Evolutionary conservation across 2,113 vertebrate species (phyloP).

Genomic region (Forbesichthys agassizii): DNA sequence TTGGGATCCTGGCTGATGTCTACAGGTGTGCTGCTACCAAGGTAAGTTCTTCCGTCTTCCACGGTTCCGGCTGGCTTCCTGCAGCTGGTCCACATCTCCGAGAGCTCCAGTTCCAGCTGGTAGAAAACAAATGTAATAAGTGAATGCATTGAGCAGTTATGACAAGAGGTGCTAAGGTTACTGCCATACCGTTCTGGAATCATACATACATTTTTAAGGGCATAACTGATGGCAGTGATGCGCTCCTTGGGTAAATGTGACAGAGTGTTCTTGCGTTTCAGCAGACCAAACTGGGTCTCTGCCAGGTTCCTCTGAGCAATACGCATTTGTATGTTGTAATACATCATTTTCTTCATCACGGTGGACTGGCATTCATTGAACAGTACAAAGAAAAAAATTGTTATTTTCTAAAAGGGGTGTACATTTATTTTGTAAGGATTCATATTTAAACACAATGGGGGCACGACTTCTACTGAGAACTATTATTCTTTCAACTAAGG

Average conservation of each 20-base stretch:
- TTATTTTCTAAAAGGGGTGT: background rate
- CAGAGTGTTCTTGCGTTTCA: conserved; percentile 73
- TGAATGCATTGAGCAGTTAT: no score
- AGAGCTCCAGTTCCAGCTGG: conserved; percentile 78
- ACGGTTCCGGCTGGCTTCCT: conserved; percentile 40
- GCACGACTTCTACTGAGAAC: no score
- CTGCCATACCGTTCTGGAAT: background rate
- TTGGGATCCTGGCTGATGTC: conserved; percentile 42
- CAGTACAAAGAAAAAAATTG: background rate
- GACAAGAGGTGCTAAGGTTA: no score
- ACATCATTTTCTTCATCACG: conserved; percentile 89
- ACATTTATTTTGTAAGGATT: background rate
- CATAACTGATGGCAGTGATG: conserved; percentile 75
- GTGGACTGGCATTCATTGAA: conserved; percentile 69
- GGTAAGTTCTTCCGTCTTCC: conserved; percentile 21
- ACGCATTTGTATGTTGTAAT: conserved; percentile 88
- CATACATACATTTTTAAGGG: conserved; percentile 79
- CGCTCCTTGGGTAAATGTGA: conserved; percentile 78
- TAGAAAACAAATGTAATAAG: conserved; percentile 13
- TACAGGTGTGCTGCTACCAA: background rate
- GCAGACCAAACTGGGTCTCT: conserved; percentile 72
- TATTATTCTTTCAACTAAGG: no score
- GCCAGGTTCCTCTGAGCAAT: conserved; percentile 74
- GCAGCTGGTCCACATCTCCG: conserved; percentile 42
- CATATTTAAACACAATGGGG: background rate